phyloP scores from a whole-genome alignment of 2,888 invertebrate species.

The Polylopha cassiicola region DNA sequence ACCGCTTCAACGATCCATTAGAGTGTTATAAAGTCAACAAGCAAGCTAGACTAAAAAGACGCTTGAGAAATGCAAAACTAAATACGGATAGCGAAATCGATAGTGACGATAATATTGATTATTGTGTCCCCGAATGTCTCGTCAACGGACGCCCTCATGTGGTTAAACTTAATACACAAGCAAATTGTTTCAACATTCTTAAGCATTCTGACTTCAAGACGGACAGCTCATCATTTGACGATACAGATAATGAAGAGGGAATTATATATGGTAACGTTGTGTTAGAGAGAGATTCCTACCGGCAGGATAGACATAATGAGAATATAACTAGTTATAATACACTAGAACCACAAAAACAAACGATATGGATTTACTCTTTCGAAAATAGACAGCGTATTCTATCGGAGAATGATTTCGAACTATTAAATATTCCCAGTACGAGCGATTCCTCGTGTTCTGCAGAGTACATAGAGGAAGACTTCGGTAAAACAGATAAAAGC shows the following conservation, averaged over 20 bases:
- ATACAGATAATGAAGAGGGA: constrained; percentile 28
- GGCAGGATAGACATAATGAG: constrained; percentile 30
- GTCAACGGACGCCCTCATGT: no score
- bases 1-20: constrained; percentile 27
- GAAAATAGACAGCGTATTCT: constrained; percentile 51
- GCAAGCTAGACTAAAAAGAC: constrained; percentile 40
- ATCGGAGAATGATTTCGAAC: constrained; percentile 40
- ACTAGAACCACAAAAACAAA: constrained; percentile 38
- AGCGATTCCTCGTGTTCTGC: constrained; percentile 33
- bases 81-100: constrained; percentile 21
- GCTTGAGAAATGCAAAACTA: constrained; percentile 27
- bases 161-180: constrained; percentile 31
- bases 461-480: constrained; percentile 33
- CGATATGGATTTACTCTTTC: constrained; percentile 60
- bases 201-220: constrained; percentile 36
- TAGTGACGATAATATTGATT: constrained; percentile 5
- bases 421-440: constrained; percentile 37
- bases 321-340: constrained; percentile 35
- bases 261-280: constrained; percentile 30
- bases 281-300: constrained; percentile 25
- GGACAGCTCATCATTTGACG: constrained; percentile 40
- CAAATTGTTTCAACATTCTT: constrained; percentile 46
- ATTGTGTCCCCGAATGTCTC: no score
- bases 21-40: constrained; percentile 36
- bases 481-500: constrained; percentile 22